phyloP scores from a whole-genome alignment of 2,888 invertebrate species.

The Clivina fossor region DNA sequence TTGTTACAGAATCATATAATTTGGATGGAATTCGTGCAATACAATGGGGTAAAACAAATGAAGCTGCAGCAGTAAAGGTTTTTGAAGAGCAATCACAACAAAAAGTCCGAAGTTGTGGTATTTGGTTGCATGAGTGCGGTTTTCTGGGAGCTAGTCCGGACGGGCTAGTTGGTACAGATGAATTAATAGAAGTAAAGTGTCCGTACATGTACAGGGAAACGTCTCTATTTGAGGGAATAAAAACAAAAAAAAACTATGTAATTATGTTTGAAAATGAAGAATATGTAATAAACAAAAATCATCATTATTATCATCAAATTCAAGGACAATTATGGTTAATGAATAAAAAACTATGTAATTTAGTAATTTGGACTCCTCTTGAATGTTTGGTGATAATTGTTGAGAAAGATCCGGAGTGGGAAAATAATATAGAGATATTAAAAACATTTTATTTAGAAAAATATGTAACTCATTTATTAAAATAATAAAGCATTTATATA shows the following conservation, averaged over 20 bases:
- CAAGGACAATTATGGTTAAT: too few relatives aligned
- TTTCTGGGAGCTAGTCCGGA: constrained; percentile 28
- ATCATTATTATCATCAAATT: constrained; percentile 11
- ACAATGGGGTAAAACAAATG: constrained; percentile 12
- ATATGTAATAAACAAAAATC: constrained; percentile 10
- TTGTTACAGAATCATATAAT: constrained; percentile 11
- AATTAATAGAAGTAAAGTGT: constrained; percentile 33
- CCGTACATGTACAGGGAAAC: constrained; percentile 17
- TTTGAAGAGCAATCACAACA: constrained; percentile 2
- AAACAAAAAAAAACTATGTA: constrained; percentile 12
- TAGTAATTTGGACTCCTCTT: constrained; percentile 13
- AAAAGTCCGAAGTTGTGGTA: constrained; percentile 7
- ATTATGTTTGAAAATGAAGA: constrained; percentile 9
- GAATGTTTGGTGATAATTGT: neutral
- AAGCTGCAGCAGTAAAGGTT: constrained; percentile 10
- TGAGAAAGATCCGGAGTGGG: constrained; percentile 13
- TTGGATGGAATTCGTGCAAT: constrained; percentile 11
- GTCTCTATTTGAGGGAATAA: constrained; percentile 2
- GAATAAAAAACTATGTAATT: constrained; percentile 4
- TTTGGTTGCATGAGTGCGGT: constrained; percentile 27
- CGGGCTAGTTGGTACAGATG: constrained; percentile 24
- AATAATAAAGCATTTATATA: too few relatives aligned
- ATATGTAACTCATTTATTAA: too few relatives aligned
- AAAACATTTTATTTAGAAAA: constrained; percentile 7
- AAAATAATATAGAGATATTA: constrained; percentile 14